A percentile compares a stretch with the other conserved stretches of the same genome.
These are phyloP conservation scores for Ochotona princeps DNA, from an alignment of 2,113 vertebrate species.

Conservation along the genomic window DNA sequence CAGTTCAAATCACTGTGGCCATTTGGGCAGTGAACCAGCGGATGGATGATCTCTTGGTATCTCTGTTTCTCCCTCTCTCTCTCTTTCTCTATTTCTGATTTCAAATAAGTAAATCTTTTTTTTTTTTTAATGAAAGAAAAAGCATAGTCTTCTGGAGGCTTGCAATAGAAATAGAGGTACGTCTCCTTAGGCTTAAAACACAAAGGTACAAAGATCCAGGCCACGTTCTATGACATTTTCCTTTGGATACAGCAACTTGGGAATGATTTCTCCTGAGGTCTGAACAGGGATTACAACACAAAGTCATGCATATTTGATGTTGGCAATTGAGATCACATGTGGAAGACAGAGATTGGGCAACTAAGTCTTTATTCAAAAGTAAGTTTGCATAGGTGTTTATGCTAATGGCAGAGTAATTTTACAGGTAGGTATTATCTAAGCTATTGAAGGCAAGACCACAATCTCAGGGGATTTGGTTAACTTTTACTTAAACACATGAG, in stretches of 20 bases:
- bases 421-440: neutral
- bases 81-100: no score
- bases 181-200: neutral
- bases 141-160: neutral
- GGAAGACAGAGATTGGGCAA: neutral
- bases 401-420: neutral
- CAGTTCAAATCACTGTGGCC: no score
- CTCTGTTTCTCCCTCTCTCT: no score
- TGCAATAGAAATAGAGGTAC: conserved; percentile 23
- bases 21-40: no score
- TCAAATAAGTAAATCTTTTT: no score
- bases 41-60: no score
- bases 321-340: neutral
- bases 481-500: conserved; percentile 2
- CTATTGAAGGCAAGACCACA: neutral
- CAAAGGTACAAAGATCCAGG: neutral
- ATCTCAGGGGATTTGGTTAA: neutral
- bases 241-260: neutral
- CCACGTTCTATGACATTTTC: neutral
- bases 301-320: neutral
- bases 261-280: neutral
- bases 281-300: neutral
- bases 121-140: neutral
- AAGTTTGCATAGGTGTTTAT: neutral
- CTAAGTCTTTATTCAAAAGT: neutral